Evolutionary conservation across 2,113 vertebrate genomes (phyloP), one percentile per base, ranked within the genome.

Genomic region (Beaufortia kweichowensis): DNA sequence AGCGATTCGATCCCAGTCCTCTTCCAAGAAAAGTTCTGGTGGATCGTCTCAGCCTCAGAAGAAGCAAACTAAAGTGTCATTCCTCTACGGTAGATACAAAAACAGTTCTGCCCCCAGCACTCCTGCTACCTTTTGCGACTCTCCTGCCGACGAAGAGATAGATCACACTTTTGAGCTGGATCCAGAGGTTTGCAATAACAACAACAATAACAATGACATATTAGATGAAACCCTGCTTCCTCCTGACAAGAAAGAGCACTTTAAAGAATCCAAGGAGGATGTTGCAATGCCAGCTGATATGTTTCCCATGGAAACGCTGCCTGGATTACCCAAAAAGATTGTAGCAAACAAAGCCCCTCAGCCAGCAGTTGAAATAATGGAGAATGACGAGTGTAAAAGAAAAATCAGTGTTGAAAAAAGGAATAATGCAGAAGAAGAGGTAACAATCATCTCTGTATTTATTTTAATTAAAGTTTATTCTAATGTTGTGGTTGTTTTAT

Each of bases 261-360:
- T 87, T 67, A 82, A 86, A 87, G 77, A 83, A 84, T 87, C 69
- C 74, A 67, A 87, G 84, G 87, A 88, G 62, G 93, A 94, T 65
- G 87, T 88, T 83, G 85, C 84, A 71, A 79, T 91, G 78, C 90
- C 90, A 86, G 88, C 88, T 3, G 91, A 91, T 96, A 94, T 96
- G 94, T 98, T 99, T 98, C 96, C 97, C 88, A 94, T 96, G 96
- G 96, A 98, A 98, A 97, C 91, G 79, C 92, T 92, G 85, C 81
- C 91, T 87, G 90, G 90, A 82, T 91, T 91, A 90, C 90, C 93
- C 81, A 89, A 94, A 78, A 92, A 87, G 39, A 17, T 88, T 15
- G 76, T 77, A 70, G 87, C 89, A 1, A 86, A 83, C 64, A 87
- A 88, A 68, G 71, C 88, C 65, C 57, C 66, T 71, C 71, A 59